Percentiles rank a stretch among this genome's conserved stretches.
These are phyloP conservation scores for Odontesthes bonariensis DNA, from an alignment of 2,113 vertebrate species.

Conservation along the genomic window DNA sequence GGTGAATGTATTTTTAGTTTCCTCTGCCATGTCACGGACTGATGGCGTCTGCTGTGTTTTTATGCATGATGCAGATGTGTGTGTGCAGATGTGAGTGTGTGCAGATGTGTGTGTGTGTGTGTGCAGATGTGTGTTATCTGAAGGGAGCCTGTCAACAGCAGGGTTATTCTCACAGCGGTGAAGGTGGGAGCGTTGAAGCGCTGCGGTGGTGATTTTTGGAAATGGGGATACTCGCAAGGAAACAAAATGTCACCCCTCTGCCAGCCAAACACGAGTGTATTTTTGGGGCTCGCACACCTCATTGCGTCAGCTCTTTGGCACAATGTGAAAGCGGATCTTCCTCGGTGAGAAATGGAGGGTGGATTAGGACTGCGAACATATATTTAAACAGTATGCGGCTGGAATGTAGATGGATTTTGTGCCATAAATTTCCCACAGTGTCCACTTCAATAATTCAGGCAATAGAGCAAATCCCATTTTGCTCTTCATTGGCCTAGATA, in stretches of 20 bases:
- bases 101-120: constrained; percentile 28
- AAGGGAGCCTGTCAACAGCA: constrained; percentile 9
- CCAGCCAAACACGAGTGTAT: constrained; percentile 4
- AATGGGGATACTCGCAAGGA: constrained; percentile 1
- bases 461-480: constrained; percentile 65
- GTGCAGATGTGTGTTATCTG: constrained; percentile 30
- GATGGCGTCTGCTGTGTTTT: constrained; percentile 23
- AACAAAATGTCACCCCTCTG: constrained; percentile 34
- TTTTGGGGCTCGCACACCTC: constrained; percentile 34
- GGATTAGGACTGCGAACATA: constrained; percentile 35
- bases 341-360: constrained; percentile 20
- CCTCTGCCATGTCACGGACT: constrained; percentile 23
- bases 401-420: constrained; percentile 60
- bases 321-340: constrained; percentile 43
- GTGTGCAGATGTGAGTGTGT: constrained; percentile 23
- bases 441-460: constrained; percentile 79
- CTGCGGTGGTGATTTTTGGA: constrained; percentile 16
- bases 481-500: constrained; percentile 60
- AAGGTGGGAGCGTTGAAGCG: constrained; percentile 10
- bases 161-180: constrained; percentile 26
- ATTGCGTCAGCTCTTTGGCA: constrained; percentile 41
- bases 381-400: constrained; percentile 56
- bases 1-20: constrained; percentile 40
- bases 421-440: constrained; percentile 65
- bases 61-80: constrained; percentile 6